These are phyloP conservation scores for Pyrocoelia pectoralis DNA, from an alignment of 2,888 invertebrate genomes.

Conservation along the genomic window DNA sequence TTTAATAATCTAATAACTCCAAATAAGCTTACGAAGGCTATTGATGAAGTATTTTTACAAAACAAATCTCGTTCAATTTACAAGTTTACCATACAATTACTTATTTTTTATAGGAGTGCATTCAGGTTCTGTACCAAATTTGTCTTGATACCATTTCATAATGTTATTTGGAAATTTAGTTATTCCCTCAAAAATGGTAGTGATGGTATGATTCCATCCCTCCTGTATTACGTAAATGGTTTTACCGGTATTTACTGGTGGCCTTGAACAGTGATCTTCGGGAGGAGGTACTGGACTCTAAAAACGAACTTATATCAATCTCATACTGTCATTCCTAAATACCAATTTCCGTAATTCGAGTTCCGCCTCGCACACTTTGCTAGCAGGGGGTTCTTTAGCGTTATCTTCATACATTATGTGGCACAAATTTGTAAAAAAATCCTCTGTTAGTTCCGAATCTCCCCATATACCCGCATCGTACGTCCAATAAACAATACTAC, in stretches of 20 bases:
- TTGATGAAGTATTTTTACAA: too few species aligned
- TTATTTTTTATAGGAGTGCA: too few species aligned
- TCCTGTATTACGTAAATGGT: slow-evolving; percentile 42
- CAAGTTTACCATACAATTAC: too few species aligned
- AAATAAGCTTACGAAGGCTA: too few species aligned
- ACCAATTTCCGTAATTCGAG: slow-evolving; percentile 42
- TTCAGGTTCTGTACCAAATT: background rate
- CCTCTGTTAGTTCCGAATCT: slow-evolving; percentile 54
- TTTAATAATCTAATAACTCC: too few species aligned
- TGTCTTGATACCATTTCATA: background rate
- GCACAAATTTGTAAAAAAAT: slow-evolving; percentile 52
- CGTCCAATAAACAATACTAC: slow-evolving; percentile 57
- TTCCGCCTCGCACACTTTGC: slow-evolving; percentile 48
- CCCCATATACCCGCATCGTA: slow-evolving; percentile 61
- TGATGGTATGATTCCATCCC: slow-evolving; percentile 46
- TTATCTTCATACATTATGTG: slow-evolving; percentile 25
- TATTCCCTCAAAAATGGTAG: slow-evolving; percentile 43
- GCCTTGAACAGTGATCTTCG: slow-evolving; percentile 41
- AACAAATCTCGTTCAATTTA: too few species aligned
- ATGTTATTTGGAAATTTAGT: slow-evolving; percentile 45
- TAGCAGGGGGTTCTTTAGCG: slow-evolving; percentile 30
- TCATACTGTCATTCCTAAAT: background rate
- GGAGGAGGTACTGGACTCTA: slow-evolving; percentile 13
- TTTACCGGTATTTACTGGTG: slow-evolving; percentile 43
- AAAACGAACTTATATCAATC: background rate